Conservation (phyloP, 2,797 vertebrate species). For the Australoheros facetus region DNA sequence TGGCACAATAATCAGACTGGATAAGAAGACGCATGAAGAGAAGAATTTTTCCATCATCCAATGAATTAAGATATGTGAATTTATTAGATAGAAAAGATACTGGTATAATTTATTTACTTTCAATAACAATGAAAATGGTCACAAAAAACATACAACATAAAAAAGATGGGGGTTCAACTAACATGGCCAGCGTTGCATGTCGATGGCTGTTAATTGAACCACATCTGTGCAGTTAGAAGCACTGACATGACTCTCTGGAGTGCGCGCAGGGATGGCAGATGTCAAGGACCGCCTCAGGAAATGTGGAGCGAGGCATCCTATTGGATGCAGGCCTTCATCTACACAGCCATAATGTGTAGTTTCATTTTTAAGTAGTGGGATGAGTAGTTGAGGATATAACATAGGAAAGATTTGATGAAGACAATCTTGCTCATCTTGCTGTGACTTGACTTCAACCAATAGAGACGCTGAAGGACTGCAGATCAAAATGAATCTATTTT, state of each 20-base stretch:
- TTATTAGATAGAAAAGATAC: neutral
- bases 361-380: slow-evolving; percentile 7
- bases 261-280: slow-evolving; percentile 56
- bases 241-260: slow-evolving; percentile 24
- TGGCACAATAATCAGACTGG: slow-evolving; percentile 14
- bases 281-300: slow-evolving; percentile 60
- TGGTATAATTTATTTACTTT: neutral
- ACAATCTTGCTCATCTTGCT: slow-evolving; percentile 12
- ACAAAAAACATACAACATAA: neutral
- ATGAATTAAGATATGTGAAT: slow-evolving; percentile 16
- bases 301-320: slow-evolving; percentile 8
- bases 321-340: slow-evolving; percentile 12
- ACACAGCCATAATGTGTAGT: slow-evolving; percentile 6
- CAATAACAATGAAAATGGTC: neutral
- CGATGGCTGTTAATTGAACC: slow-evolving; percentile 36
- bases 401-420: slow-evolving; percentile 33
- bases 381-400: slow-evolving; percentile 2
- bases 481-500: slow-evolving; percentile 58
- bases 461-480: slow-evolving; percentile 27
- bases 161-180: slow-evolving; percentile 6
- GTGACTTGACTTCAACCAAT: slow-evolving; percentile 17
- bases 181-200: slow-evolving; percentile 26
- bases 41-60: neutral
- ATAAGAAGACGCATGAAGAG: slow-evolving; percentile 6
- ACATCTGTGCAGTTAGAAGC: slow-evolving; percentile 47